Percentiles rank a stretch among this genome's conserved stretches.
phyloP scores from a whole-genome alignment of 92 coral and sea anemone species.

The Paramuricea clavata region DNA sequence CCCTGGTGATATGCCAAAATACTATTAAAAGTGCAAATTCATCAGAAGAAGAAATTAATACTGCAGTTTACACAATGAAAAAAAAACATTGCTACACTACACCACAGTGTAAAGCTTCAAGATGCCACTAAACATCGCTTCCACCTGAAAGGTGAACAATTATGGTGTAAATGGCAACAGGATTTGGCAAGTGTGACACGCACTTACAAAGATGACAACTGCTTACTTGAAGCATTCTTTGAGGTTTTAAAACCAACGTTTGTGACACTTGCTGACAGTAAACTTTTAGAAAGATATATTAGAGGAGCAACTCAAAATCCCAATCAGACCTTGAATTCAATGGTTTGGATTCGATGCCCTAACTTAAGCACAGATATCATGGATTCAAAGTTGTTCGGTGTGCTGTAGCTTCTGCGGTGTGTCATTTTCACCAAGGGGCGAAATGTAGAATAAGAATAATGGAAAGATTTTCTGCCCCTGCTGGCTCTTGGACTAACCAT shows the following conservation, averaged over 20 bases:
- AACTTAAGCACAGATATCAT: conserved; percentile 54
- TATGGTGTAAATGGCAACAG: conserved; percentile 65
- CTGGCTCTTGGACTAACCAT: background rate
- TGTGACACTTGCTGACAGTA: conserved; percentile 36
- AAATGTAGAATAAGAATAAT: background rate
- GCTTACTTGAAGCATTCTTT: conserved; percentile 42
- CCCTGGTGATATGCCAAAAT: too few species aligned
- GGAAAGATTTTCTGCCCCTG: background rate
- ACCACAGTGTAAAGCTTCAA: background rate
- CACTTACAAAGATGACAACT: conserved; percentile 19
- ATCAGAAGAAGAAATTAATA: too few species aligned
- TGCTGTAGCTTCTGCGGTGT: conserved; percentile 43
- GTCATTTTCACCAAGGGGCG: conserved; percentile 23
- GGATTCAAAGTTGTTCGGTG: conserved; percentile 17
- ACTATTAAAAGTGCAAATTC: too few species aligned
- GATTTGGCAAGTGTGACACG: conserved; percentile 51
- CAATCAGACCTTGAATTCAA: conserved; percentile 62
- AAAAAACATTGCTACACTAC: background rate
- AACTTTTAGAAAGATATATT: conserved; percentile 49
- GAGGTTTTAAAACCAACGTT: conserved; percentile 46
- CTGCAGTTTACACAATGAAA: background rate
- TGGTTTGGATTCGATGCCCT: conserved; percentile 54
- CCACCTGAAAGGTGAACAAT: conserved; percentile 29
- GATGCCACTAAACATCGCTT: conserved; percentile 24
- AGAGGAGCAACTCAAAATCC: conserved; percentile 64